Evolutionary conservation across 2,888 invertebrate genomes (phyloP), one percentile per base, ranked within the genome.

Genomic region (Xestoiulus laeticollis): DNA sequence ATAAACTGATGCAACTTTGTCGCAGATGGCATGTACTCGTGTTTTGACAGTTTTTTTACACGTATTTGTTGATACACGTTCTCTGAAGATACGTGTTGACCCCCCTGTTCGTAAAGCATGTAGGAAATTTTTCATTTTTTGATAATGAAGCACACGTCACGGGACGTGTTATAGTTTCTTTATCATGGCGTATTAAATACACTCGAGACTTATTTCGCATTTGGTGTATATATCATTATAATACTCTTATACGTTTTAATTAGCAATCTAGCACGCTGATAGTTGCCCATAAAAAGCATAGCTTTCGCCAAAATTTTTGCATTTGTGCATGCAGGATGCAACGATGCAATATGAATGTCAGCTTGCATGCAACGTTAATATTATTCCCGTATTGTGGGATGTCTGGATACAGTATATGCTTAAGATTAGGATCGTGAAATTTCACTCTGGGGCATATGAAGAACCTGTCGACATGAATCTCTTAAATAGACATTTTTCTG

Each of bases 401-500:
- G 59, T 59, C 59, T 59, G 59, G n/a, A 59, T 59, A 8, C 78
- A 32, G 30, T 78, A 78, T 78, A 78, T 78, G 78, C 78, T 78
- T 26, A 78, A 85, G 85, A 85, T 85, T 44, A 85, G 44, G 38
- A 85, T 85, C 85, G 44, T 44, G 85, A 43, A 85, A 85, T 85
- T 85, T 85, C 43, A 85, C 85, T 85, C 44, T 44, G 85, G 85
- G 85, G 43, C 85, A 85, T 85, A 85, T 85, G 85, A 85, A 85
- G 85, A 85, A 85, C 85, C 85, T 85, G 85, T 85, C 85, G 85
- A 85, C 85, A 85, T 12, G 43, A 43, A 44, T 85, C 44, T 85
- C 44, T 44, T 43, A 85, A 85, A 85, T 43, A 44, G 43, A 78
- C 38, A 85, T 85, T 84, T 84, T 84, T 84, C 68, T 68, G 68